Evolutionary conservation across 1,140 invertebrate species (phyloP).

Genomic region (Diplogasteroides magnus): DNA sequence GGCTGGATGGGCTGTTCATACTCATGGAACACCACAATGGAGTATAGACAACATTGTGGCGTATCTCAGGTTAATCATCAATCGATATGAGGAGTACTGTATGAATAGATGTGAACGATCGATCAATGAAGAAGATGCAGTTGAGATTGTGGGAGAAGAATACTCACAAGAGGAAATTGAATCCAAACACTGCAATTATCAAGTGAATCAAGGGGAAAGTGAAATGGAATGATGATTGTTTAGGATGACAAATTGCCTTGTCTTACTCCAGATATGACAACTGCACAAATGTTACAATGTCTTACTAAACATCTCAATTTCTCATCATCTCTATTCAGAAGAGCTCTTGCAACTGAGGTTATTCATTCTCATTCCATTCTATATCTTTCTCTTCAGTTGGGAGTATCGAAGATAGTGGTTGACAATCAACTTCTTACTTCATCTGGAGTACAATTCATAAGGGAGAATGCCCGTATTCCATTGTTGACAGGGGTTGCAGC

Average conservation of each 20-base stretch:
- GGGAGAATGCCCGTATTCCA: conserved; percentile 43
- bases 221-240: too few species aligned
- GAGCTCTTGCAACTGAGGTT: conserved; percentile 48
- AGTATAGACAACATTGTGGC: conserved; percentile 50
- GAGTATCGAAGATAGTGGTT: conserved; percentile 55
- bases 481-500: conserved; percentile 51
- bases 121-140: conserved; percentile 42
- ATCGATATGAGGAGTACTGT: not conserved
- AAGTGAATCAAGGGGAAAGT: too few species aligned
- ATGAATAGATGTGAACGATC: conserved; percentile 47
- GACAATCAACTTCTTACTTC: conserved; percentile 45
- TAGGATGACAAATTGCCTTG: conserved; percentile 33
- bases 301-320: conserved; percentile 53
- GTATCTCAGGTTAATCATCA: conserved; percentile 29
- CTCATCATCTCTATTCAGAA: conserved; percentile 45
- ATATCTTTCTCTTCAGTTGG: conserved; percentile 34
- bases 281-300: conserved; percentile 40
- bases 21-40: conserved; percentile 41
- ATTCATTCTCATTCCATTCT: conserved; percentile 2
- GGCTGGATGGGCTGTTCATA: conserved; percentile 53
- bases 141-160: conserved; percentile 42
- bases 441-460: conserved; percentile 37
- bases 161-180: conserved; percentile 24
- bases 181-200: conserved; percentile 45
- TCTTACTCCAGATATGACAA: conserved; percentile 36